Evolutionary conservation across 2,888 invertebrate species (phyloP), one percentile per base, ranked within the genome.

Genomic region (Byasa hedistus): DNA sequence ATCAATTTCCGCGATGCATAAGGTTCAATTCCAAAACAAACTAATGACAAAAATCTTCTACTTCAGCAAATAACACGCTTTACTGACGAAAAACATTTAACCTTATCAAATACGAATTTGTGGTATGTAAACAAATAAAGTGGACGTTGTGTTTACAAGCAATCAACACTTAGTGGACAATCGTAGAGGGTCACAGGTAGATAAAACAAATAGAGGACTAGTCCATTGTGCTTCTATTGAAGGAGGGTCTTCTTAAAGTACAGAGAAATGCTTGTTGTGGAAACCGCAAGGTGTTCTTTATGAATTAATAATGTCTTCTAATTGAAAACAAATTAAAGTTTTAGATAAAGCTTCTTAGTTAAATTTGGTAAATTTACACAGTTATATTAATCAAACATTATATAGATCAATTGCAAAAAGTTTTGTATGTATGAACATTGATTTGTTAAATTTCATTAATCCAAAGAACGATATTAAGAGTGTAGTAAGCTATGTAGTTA

Each of bases 1-100:
- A 92, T 92, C 92, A 92, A 91, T 91, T 90, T 86, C 84, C 84
- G 86, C 87, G 85, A 87, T 85, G 89, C 86, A 83, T 84, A 82
- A 81, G 83, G 83, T 82, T 83, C 80, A 82, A 86, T 85, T 85
- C 83, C 81, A 84, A 86, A 86, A 88, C 86, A 89, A 87, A 89
- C 87, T 88, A 90, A 90, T 92, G 90, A 91, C 84, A 86, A 78
- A n/a, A 81, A 81, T 76, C 76, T 76, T 78, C 76, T 70, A 73
- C 75, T 71, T 69, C 24, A 54, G 57, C 54, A 56, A 69, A 48
- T 58, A 36, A 62, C 51, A 54, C 19, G 17, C 12, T 61, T 61
- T 39, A 61, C 44, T 57, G 24, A 51, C 39, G 32, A 36, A 63
- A 22, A 51, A 52, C 36, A 32, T 55, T 39, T 36, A 61, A 69